Evolutionary conservation across 2,888 invertebrate genomes (phyloP), one percentile per base, ranked within the genome.

Genomic region (Beris chalybata): DNA sequence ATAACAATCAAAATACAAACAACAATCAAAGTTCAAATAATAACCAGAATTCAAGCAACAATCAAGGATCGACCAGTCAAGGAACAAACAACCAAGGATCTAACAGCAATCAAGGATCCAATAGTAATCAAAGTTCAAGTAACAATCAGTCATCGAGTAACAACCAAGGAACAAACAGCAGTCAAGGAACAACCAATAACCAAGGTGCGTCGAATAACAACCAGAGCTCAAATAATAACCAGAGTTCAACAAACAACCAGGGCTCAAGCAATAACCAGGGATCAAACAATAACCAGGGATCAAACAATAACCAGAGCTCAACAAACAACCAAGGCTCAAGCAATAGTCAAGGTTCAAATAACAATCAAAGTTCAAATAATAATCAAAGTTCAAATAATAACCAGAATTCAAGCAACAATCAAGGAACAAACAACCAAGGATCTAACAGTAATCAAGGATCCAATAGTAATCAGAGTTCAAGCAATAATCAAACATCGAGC

Each of bases 251-350:
- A 11, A 69, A 71, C 48, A 70, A 72, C 38, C 69, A 68, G 57
- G 44, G 56, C 4, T 71, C 71, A 1, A 58, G 67, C 1, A 69
- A 30, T 31, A 64, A 54, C 30, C 64, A 64, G 54, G 30, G 56
- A n/a, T 67, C 69, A 13, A 47, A 58, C 1, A 66, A 12, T 7
- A 67, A 69, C 47, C 69, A 70, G 30, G 57, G 54, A 11, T 66
- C 65, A 7, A 66, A 65, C 2, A 66, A 48, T 69, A 69, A 69
- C 3, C 71, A 73, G 68, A 55, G 69, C 1, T 73, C 74, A 6
- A 54, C 63, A 4, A 68, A 38, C 11, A 71, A 71, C 65, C 71
- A 74, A 57, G 67, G 64, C n/a, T 71, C 72, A 2, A 64, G 47
- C 11, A 71, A 67, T 52, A 70, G 70, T 48, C 71, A 73, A 47